Evolutionary conservation across 2,113 vertebrate species (phyloP).

Genomic region (Oncorhynchus mykiss): DNA sequence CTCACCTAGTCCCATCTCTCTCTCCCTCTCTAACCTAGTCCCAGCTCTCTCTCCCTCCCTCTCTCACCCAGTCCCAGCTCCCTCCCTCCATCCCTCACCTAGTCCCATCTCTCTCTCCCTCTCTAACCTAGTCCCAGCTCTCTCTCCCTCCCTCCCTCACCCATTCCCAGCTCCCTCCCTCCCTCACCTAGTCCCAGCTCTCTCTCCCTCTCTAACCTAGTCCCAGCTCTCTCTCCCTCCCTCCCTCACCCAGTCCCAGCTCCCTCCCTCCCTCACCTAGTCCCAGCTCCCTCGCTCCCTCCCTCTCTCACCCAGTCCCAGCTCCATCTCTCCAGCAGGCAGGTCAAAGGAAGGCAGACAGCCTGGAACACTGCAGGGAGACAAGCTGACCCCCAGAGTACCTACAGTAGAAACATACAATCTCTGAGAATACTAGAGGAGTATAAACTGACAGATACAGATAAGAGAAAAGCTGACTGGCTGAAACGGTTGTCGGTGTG

Average conservation of each 20-base stretch:
- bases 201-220: background rate
- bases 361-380: conserved; percentile 90
- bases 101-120: too few species aligned
- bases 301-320: conserved; percentile 83
- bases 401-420: conserved; percentile 65
- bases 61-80: too few species aligned
- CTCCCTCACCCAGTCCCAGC: too few species aligned
- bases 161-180: too few species aligned
- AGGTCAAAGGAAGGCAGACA: conserved; percentile 86
- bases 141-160: too few species aligned
- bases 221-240: too few species aligned
- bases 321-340: conserved; percentile 83
- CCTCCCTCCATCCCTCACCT: accelerated
- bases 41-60: background rate
- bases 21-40: background rate
- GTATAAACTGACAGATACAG: too few species aligned
- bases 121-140: too few species aligned
- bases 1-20: too few species aligned
- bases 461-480: background rate
- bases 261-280: too few species aligned
- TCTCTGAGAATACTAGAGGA: background rate
- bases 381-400: conserved; percentile 88
- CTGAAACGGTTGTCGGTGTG: background rate
- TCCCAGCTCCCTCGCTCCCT: background rate
- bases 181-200: conserved; percentile 25